Percentiles rank a stretch among this genome's conserved stretches.
Evolutionary conservation across 2,888 invertebrate genomes (phyloP).

Genomic region (Drosophila maculinotata): DNA sequence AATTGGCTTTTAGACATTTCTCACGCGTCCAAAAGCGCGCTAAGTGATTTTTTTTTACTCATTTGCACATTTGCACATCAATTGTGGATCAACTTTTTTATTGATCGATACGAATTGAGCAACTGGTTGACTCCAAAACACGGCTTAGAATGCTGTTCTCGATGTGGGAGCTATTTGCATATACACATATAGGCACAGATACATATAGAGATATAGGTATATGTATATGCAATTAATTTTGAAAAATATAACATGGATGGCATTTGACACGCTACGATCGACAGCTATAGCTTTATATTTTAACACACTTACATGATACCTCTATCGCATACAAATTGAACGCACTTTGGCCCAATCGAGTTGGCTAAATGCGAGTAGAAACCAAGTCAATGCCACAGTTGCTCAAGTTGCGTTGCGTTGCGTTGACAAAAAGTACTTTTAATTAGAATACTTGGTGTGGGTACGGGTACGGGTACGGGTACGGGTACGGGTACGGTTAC

Average conservation of each 20-base stretch:
- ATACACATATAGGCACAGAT: slow-evolving; percentile 11
- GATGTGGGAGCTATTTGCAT: slow-evolving; percentile 77
- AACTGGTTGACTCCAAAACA: slow-evolving; percentile 52
- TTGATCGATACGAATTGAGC: slow-evolving; percentile 11
- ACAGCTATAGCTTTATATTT: slow-evolving; percentile 3
- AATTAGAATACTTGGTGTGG: slow-evolving; percentile 56
- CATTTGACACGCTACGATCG: slow-evolving; percentile 44
- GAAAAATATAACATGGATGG: slow-evolving; percentile 46
- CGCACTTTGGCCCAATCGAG: slow-evolving; percentile 36
- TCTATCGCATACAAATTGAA: slow-evolving; percentile 32
- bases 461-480: no score
- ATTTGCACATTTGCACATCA: slow-evolving; percentile 57
- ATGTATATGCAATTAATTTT: slow-evolving; percentile 39
- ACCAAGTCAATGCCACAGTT: slow-evolving; percentile 70
- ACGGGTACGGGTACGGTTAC: no score
- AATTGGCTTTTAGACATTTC: slow-evolving; percentile 60
- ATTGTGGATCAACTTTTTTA: slow-evolving; percentile 41
- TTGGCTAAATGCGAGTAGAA: slow-evolving; percentile 18
- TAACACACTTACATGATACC: not conserved
- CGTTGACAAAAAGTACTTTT: slow-evolving; percentile 63
- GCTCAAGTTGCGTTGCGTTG: slow-evolving; percentile 42
- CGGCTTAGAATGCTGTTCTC: slow-evolving; percentile 64
- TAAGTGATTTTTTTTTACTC: slow-evolving; percentile 49
- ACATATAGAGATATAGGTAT: not conserved
- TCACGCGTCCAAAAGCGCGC: slow-evolving; percentile 64